Evolutionary conservation across 2,797 vertebrate genomes (phyloP), one percentile per base, ranked within the genome.

Genomic region (Coreius guichenoti): DNA sequence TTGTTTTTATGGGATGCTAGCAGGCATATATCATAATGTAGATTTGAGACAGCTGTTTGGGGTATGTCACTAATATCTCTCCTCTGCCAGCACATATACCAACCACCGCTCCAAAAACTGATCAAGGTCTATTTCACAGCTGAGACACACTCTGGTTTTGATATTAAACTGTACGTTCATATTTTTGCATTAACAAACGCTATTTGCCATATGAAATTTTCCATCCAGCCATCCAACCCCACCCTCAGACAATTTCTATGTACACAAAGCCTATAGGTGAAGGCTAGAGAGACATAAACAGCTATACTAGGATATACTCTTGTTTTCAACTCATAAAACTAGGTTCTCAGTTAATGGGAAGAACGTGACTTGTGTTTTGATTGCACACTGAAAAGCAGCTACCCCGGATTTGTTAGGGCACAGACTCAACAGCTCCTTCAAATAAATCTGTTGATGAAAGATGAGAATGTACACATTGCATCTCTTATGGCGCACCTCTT

Each of bases 341-440:
- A 47, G 58, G 58, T 90, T 93, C 91, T 92, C 91, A 91, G 91
- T 93, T 93, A 94, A 95, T 93, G 90, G 92, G 90, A 89, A 90
- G 88, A 93, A 93, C 89, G 90, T 94, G 92, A 93, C 92, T 90
- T 84, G 89, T 88, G 89, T 91, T 73, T 87, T 33, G 84, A 86
- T 69, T 91, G 92, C 92, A 88, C 89, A 91, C 93, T 93, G 92
- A 92, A 93, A 92, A 91, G 92, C 92, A 93, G 91, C 91, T 92
- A 91, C 92, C 86, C 91, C 84, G 86, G 89, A 93, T 86, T 86
- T 82, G 84, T 75, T 72, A 61, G 49, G 73, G 82, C 86, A 83
- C 80, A 87, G 75, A 80, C 80, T 80, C 43, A n/a, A 47, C 82
- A 58, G 39, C 70, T 51, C 67, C 49, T 47, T 77, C 80, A 81